A percentile compares a stretch with the other conserved stretches of the same genome.
Conservation (phyloP, 2,797 vertebrate genomes). For the Siniperca scherzeri region DNA sequence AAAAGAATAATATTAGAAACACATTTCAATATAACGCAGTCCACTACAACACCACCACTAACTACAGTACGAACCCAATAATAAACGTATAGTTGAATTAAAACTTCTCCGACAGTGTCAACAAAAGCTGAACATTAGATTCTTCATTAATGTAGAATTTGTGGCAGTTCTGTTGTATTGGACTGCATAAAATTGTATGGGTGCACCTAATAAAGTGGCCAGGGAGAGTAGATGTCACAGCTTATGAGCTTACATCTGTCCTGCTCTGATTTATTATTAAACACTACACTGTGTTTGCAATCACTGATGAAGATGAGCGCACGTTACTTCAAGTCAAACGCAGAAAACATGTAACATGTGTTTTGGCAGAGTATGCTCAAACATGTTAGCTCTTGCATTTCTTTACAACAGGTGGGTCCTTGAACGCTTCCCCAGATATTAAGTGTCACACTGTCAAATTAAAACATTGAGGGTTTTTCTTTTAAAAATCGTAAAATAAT, state of each 20-base stretch:
- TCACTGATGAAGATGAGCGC: neutral
- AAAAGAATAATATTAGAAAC: neutral
- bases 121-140: neutral
- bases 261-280: neutral
- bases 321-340: neutral
- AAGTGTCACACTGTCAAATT: neutral
- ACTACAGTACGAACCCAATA: neutral
- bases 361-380: neutral
- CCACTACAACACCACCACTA: neutral
- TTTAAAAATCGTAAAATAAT: neutral
- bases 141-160: neutral
- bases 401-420: slow-evolving; percentile 39
- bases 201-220: neutral
- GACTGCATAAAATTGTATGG: neutral
- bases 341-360: neutral
- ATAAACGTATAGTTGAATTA: neutral
- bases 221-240: neutral
- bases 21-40: neutral
- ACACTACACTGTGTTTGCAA: neutral
- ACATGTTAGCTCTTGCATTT: slow-evolving; percentile 3
- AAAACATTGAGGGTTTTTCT: too few relatives aligned
- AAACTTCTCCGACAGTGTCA: neutral
- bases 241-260: neutral
- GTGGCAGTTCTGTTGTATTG: neutral
- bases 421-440: neutral